phyloP scores from a whole-genome alignment of 2,888 invertebrate genomes.

The Podabrus alpinus region DNA sequence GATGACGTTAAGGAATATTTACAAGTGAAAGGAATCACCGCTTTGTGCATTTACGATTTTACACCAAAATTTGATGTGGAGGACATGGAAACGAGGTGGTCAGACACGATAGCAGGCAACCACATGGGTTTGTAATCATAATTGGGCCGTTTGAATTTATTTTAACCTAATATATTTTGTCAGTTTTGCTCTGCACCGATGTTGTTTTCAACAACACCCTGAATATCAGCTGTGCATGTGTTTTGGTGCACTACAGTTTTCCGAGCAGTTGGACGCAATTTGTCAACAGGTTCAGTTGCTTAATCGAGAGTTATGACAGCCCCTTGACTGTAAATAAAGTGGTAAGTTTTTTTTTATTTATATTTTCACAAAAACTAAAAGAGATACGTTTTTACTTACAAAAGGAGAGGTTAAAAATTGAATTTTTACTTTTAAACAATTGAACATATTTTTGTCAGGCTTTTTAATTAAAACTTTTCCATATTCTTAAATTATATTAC shows the following conservation, averaged over 20 bases:
- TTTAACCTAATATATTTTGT: constrained; percentile 53
- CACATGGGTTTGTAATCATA: constrained; percentile 21
- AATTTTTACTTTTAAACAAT: too few species aligned
- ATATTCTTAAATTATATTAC: too few species aligned
- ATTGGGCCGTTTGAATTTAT: neutral
- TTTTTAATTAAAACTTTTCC: too few species aligned
- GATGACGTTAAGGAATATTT: constrained; percentile 48
- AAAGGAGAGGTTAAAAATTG: too few species aligned
- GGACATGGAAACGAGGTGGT: constrained; percentile 27
- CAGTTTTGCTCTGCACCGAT: constrained; percentile 72
- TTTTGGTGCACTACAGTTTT: constrained; percentile 74
- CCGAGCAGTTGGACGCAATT: constrained; percentile 69
- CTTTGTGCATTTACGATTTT: constrained; percentile 37
- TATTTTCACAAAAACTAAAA: too few species aligned
- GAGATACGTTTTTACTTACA: too few species aligned
- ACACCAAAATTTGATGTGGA: constrained; percentile 30
- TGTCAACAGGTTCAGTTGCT: constrained; percentile 68
- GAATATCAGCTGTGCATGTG: constrained; percentile 66
- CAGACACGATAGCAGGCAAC: constrained; percentile 18
- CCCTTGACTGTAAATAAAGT: constrained; percentile 35
- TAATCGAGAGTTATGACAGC: constrained; percentile 64
- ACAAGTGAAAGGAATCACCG: constrained; percentile 39
- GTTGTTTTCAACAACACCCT: constrained; percentile 63
- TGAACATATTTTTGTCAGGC: too few species aligned
- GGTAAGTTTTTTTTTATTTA: constrained; percentile 38